These are phyloP conservation scores for Gymnoscopelus braueri DNA, from an alignment of 2,797 vertebrate species.

Conservation along the genomic window DNA sequence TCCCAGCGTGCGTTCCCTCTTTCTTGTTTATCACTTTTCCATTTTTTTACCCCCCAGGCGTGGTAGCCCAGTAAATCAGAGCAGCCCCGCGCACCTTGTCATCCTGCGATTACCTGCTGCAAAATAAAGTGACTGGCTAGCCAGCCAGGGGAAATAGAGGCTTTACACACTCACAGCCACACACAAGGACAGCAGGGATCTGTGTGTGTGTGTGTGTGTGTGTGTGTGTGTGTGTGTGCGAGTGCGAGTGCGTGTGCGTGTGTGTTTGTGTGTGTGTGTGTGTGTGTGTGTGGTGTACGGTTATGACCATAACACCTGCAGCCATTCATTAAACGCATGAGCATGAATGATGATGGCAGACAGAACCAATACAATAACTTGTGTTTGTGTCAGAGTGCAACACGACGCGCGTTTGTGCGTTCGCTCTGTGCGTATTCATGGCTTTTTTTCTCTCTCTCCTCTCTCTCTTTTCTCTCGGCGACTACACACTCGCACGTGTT, in stretches of 20 bases:
- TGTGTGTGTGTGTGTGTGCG: slow-evolving; percentile 13
- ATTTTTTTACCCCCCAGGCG: slow-evolving; percentile 52
- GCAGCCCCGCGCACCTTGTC: slow-evolving; percentile 50
- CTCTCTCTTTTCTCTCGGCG: not conserved
- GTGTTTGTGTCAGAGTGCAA: slow-evolving; percentile 16
- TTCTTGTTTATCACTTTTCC: slow-evolving; percentile 70
- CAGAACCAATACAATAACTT: slow-evolving; percentile 32
- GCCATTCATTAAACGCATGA: slow-evolving; percentile 40
- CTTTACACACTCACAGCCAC: slow-evolving; percentile 37
- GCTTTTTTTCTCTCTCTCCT: not conserved
- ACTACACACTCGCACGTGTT: slow-evolving; percentile 1
- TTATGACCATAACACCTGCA: slow-evolving; percentile 8
- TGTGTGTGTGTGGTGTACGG: slow-evolving; percentile 3
- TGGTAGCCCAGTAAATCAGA: slow-evolving; percentile 62
- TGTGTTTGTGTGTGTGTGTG: not conserved
- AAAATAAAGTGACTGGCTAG: slow-evolving; percentile 66
- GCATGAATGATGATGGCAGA: slow-evolving; percentile 39
- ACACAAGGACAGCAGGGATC: not conserved
- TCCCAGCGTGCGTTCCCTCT: slow-evolving; percentile 36
- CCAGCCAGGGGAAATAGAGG: slow-evolving; percentile 44
- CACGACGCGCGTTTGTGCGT: too few relatives aligned
- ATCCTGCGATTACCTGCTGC: slow-evolving; percentile 63
- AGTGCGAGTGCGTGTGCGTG: not conserved
- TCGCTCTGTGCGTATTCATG: not conserved
- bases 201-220: not conserved